Evolutionary conservation across 2,797 vertebrate species (phyloP).

Genomic region (Coccyzus lansbergi): DNA sequence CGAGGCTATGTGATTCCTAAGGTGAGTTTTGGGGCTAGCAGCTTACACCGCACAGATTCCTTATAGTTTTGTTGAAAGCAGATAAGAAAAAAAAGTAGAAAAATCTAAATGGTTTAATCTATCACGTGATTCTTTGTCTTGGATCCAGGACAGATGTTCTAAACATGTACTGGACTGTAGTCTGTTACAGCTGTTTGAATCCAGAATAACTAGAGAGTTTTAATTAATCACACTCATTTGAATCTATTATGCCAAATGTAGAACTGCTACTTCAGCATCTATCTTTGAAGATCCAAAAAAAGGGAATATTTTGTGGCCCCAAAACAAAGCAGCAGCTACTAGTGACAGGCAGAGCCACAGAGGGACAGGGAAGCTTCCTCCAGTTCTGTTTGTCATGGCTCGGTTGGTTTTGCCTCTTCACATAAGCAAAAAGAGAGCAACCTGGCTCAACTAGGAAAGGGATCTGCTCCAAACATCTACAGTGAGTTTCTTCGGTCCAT

Average conservation of each 20-base stretch:
- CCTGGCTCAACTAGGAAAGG: background rate
- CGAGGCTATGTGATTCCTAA: constrained; percentile 70
- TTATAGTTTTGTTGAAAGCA: background rate
- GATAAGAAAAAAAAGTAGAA: background rate
- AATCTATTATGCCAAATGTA: background rate
- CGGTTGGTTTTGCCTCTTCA: background rate
- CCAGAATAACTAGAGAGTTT: background rate
- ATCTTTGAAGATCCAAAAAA: background rate
- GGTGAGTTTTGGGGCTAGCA: constrained; percentile 42
- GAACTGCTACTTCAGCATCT: background rate
- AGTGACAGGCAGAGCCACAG: background rate
- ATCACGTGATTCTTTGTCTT: background rate
- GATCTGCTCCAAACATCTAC: background rate
- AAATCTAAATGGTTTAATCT: background rate
- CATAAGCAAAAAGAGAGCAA: background rate
- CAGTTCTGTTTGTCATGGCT: background rate
- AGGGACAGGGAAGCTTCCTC: background rate
- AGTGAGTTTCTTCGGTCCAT: background rate
- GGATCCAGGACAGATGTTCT: background rate
- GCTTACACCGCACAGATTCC: background rate
- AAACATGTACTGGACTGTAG: background rate
- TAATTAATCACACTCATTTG: background rate
- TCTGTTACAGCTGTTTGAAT: background rate
- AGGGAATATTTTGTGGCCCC: background rate
- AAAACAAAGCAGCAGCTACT: background rate